These are phyloP conservation scores for Plagodis dolabraria DNA, from an alignment of 2,888 invertebrate species.

Conservation along the genomic window DNA sequence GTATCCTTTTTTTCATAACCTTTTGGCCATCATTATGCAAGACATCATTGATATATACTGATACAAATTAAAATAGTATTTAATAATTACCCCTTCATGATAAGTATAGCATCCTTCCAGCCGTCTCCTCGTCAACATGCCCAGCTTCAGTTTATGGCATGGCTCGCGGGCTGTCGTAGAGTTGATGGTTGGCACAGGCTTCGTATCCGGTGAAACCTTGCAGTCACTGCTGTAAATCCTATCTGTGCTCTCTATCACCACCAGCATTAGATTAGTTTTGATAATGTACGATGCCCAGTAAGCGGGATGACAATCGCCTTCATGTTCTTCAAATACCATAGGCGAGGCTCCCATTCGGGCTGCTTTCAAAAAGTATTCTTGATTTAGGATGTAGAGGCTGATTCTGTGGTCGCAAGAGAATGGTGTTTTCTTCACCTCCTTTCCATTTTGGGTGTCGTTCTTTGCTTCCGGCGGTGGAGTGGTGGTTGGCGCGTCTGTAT, in stretches of 20 bases:
- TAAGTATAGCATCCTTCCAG: constrained; percentile 91
- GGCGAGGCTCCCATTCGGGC: constrained; percentile 54
- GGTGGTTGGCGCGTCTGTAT: constrained; percentile 55
- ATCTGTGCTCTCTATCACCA: constrained; percentile 86
- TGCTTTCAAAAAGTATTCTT: constrained; percentile 75
- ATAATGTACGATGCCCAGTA: constrained; percentile 90
- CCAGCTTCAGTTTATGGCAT: constrained; percentile 91
- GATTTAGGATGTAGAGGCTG: constrained; percentile 88
- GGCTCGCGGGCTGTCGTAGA: constrained; percentile 84
- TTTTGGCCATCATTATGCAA: not conserved
- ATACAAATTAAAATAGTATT: too few species aligned
- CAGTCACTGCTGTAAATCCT: constrained; percentile 50
- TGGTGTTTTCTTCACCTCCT: constrained; percentile 71
- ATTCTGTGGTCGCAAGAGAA: constrained; percentile 90
- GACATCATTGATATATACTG: not conserved
- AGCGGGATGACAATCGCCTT: constrained; percentile 63
- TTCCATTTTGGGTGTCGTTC: constrained; percentile 58
- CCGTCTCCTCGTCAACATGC: constrained; percentile 87
- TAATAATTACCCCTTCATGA: constrained; percentile 86
- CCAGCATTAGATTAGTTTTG: constrained; percentile 90
- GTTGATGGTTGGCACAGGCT: constrained; percentile 60
- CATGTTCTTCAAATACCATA: constrained; percentile 58
- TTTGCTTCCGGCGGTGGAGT: constrained; percentile 43
- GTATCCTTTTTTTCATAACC: too few species aligned
- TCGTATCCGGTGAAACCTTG: constrained; percentile 87